Base-by-base conservation (phyloP, 2,888 invertebrate genomes). In the Heliconius hortense region DNA sequence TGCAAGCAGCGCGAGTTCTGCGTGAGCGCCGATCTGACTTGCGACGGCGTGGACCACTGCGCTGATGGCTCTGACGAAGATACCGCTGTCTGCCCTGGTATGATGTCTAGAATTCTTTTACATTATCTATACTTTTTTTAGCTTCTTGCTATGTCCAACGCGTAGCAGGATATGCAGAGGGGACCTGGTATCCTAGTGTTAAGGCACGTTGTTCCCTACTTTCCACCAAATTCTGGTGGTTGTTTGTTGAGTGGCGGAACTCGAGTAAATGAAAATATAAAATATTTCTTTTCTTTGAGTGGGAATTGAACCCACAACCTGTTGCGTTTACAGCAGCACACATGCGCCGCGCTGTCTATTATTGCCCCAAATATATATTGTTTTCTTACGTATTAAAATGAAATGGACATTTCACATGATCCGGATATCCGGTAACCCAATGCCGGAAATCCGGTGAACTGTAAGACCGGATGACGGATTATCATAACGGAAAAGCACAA, bases 11-110 rank as follows among this genome's bases (percentile, higher is more conserved):
- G 97, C 80, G 97, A 97, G 92, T 97, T 98, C 94, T 99, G 98
- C 95, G 98, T 98, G 85, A 97, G 97, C 89, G 97, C 96, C 78
- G 98, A 98, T 90, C 95, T 99, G 78, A 96, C 97, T 82, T 98
- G 98, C 94, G 98, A 99, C 92, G 97, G 97, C 76, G 96, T 98
- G 80, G 97, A 98, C 93, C 98, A 99, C 91, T 98, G 98, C 90
- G 98, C 97, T 71, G 98, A 98, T 90, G 97, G 97, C 80, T 98
- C 98, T 71, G 98, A 98, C 88, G 98, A 98, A 92, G 96, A 97
- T 82, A 96, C 97, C 85, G 96, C 97, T 84, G 96, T 97, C 82
- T 98, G 98, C 94, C 96, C 97, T 90, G 97, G 98, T 98, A 92
- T 24, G 24, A 1, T 15, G 15, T 26, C 60, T 15, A 60, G 15